A percentile compares a stretch with the other conserved stretches of the same genome.
phyloP scores from a whole-genome alignment of 2,888 invertebrate species.

The Tipula confusa region DNA sequence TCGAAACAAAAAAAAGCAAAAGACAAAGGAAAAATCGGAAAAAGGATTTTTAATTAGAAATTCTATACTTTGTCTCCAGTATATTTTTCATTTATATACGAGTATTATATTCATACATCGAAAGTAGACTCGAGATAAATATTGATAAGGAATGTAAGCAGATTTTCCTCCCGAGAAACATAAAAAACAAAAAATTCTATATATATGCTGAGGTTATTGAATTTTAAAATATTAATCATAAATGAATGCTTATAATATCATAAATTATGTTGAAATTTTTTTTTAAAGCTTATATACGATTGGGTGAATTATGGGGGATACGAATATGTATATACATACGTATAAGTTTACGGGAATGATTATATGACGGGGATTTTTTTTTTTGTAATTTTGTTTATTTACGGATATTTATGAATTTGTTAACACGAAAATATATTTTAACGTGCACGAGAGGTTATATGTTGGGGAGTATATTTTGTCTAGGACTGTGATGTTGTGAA shows the following conservation, averaged over 20 bases:
- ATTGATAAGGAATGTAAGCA: constrained; percentile 6
- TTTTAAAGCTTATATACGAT: neutral
- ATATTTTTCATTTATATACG: neutral
- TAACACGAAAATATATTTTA: neutral
- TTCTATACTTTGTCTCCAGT: neutral
- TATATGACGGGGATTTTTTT: neutral
- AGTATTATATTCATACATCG: neutral
- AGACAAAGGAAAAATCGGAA: neutral
- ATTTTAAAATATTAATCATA: constrained; percentile 14
- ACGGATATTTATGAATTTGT: neutral
- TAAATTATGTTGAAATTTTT: neutral
- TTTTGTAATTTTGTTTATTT: neutral
- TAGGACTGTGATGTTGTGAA: no score
- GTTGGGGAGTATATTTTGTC: no score
- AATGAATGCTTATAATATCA: constrained; percentile 20
- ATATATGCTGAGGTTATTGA: neutral
- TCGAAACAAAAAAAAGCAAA: neutral
- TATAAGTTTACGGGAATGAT: neutral
- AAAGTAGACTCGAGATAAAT: neutral
- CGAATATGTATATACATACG: neutral
- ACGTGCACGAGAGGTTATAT: neutral
- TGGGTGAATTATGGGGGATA: neutral
- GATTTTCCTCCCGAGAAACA: neutral
- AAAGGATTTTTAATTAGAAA: constrained; percentile 3
- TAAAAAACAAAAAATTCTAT: no score